Base-by-base conservation (phyloP, 1,140 invertebrate species). In the Drosophila truncata region DNA sequence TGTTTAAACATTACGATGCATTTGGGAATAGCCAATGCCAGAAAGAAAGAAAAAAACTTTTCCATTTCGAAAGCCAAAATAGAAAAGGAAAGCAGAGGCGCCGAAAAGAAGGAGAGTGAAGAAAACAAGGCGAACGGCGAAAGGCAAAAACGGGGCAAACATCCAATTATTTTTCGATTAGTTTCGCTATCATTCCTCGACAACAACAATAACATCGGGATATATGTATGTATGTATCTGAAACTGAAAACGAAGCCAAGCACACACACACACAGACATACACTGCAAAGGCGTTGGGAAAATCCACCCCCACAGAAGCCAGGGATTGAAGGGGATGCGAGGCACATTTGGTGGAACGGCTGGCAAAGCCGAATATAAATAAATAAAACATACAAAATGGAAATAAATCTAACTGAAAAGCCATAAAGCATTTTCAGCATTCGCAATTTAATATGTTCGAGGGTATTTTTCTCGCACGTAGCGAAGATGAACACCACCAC, bases 151-250 rank as follows among this genome's bases (percentile, higher is more conserved):
- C 64, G 78, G 64, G 65, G 67, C 73, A 86, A 90, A 74, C 91
- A 91, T 91, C 91, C 91, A 92, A 92, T 92, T 92, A 92, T 92
- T 92, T 92, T 92, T 92, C 91, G 91, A 92, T 92, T 92, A 92
- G 91, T 92, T 92, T 87, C 86, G 91, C 91, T 92, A 92, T 92
- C 90, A 92, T 92, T 92, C 80, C 80, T 91, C 73, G 76, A 72
- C 80, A 81, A 66, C 64, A 69, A 70, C 70, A 78, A 60, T 42
- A 84, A 66, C 49, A 86, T 58, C 64, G 67, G 61, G 46, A 74
- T 73, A 72, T 73, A 57, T 37, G 31, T 60, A 47, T 20, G 20
- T 49, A 29, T 49, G 33, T 55, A 39, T 77, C 64, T 76, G 79
- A 85, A 85, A 82, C 65, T 65, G 64, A 86, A 85, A 81, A 80